Evolutionary conservation across 1,140 invertebrate species (phyloP).

Genomic region (Ganaspis sp.): DNA sequence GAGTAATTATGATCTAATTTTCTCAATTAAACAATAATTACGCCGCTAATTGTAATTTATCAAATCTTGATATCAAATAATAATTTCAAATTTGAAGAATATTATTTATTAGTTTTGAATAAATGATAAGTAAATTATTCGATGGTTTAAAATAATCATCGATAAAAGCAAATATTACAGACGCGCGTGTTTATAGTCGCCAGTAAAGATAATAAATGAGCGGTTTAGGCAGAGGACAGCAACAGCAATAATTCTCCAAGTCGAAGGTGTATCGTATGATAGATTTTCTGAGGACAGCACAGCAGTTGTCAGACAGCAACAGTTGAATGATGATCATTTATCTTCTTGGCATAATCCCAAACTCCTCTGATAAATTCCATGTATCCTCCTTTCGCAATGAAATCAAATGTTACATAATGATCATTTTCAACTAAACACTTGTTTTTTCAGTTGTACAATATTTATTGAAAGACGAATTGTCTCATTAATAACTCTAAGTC

Average conservation of each 20-base stretch:
- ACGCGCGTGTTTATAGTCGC: no score
- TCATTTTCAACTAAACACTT: constrained; percentile 2
- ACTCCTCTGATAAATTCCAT: background rate
- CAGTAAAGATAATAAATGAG: background rate
- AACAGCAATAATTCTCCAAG: background rate
- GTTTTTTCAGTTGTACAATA: background rate
- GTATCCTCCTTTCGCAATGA: background rate
- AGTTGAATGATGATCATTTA: background rate
- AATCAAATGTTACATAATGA: background rate
- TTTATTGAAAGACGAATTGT: constrained; percentile 4
- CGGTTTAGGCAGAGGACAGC: background rate
- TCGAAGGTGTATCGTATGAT: background rate
- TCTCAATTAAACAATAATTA: no score
- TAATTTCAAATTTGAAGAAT: no score
- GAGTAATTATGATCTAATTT: no score
- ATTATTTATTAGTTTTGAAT: no score
- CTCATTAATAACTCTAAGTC: background rate
- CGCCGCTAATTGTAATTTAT: no score
- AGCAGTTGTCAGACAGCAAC: background rate
- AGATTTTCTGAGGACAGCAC: constrained; percentile 5
- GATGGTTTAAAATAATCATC: no score
- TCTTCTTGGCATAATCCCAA: constrained; percentile 5
- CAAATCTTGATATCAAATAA: no score
- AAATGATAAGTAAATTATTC: no score
- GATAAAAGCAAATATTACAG: no score